These are phyloP conservation scores for Nettapus auritus DNA, from an alignment of 2,113 vertebrate genomes.

Conservation along the genomic window DNA sequence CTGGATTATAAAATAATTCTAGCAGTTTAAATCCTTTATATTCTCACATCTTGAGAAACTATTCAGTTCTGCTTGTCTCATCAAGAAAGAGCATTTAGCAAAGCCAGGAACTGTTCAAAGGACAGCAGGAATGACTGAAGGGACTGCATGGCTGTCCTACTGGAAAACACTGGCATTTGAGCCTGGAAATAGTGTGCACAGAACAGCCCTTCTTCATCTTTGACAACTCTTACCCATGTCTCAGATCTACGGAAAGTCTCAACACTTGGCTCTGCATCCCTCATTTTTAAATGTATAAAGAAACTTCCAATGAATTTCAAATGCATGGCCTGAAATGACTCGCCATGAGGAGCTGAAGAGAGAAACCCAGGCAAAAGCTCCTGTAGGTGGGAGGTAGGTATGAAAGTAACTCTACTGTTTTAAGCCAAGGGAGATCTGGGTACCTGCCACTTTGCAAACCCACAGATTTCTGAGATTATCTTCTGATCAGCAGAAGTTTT, in stretches of 20 bases:
- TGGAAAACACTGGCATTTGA: not conserved
- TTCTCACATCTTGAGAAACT: not conserved
- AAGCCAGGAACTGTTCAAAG: not conserved
- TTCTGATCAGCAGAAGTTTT: conserved; percentile 37
- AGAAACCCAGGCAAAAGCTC: conserved; percentile 28
- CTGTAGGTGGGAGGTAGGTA: not conserved
- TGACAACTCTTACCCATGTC: not conserved
- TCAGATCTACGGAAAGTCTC: not conserved
- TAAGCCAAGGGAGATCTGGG: conserved; percentile 45
- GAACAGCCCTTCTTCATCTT: not conserved
- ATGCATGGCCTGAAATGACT: not conserved
- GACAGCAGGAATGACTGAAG: not conserved
- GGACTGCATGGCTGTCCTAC: not conserved
- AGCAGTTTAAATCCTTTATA: not conserved
- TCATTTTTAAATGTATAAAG: conserved; percentile 3
- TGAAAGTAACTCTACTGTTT: conserved; percentile 46
- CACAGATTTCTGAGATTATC: conserved; percentile 62
- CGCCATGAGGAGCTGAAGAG: conserved; percentile 6
- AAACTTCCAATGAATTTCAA: not conserved
- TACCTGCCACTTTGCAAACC: conserved; percentile 58
- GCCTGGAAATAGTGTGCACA: not conserved
- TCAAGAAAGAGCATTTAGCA: not conserved
- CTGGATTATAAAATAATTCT: not conserved
- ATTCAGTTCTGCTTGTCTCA: not conserved
- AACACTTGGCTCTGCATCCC: not conserved